A percentile compares a stretch with the other conserved stretches of the same genome.
These are phyloP conservation scores for Trichacis sp. DNA, from an alignment of 2,888 invertebrate genomes.

Conservation along the genomic window DNA sequence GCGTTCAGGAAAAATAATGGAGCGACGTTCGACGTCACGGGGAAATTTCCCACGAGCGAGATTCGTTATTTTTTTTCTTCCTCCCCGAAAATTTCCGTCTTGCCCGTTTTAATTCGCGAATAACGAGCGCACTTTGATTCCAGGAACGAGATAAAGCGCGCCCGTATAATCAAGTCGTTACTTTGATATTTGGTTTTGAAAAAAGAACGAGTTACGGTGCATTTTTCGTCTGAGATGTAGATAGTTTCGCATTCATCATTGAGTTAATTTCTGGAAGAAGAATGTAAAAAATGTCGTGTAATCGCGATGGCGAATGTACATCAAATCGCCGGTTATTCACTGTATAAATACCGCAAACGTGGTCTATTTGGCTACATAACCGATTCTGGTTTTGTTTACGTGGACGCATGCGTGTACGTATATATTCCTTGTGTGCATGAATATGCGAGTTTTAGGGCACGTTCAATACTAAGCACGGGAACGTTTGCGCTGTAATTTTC, in stretches of 20 bases:
- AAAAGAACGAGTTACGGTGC: too few species aligned
- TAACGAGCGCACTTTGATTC: not conserved
- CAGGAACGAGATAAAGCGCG: not conserved
- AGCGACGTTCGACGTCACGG: not conserved
- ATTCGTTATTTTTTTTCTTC: not conserved
- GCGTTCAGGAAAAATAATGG: not conserved
- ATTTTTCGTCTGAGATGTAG: too few species aligned
- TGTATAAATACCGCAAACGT: not conserved
- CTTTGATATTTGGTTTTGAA: too few species aligned
- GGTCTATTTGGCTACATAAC: conserved; percentile 15
- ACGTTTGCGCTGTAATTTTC: conserved; percentile 15
- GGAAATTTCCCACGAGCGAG: not conserved
- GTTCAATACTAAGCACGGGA: conserved; percentile 15
- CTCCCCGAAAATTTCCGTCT: not conserved
- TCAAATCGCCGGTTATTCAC: conserved; percentile 5
- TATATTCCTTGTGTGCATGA: conserved; percentile 20
- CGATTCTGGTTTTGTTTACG: conserved; percentile 11
- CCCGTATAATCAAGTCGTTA: too few species aligned
- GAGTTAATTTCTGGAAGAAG: not conserved
- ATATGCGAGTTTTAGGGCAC: conserved; percentile 18
- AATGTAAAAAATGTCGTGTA: not conserved
- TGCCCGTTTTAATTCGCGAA: not conserved
- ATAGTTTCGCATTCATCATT: too few species aligned
- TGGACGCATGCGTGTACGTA: conserved; percentile 9
- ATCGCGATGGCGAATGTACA: not conserved